Conservation (phyloP, 1,140 invertebrate genomes). For the Heterodera schachtii region DNA sequence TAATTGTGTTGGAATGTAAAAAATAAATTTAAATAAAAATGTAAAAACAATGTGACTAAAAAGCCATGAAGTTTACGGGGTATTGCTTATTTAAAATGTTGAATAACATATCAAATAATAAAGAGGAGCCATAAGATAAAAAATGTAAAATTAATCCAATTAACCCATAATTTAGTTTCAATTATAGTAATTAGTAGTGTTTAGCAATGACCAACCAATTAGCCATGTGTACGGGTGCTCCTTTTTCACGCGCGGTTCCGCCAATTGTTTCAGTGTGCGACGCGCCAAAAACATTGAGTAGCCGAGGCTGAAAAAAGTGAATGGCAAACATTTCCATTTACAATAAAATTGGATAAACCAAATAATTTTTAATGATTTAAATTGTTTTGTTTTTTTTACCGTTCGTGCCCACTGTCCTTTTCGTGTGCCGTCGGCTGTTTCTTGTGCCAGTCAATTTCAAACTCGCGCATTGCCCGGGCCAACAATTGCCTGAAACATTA, state of each 20-base stretch:
- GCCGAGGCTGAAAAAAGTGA: slow-evolving; percentile 9
- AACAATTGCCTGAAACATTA: slow-evolving; percentile 24
- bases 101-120: too few relatives aligned
- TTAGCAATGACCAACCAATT: slow-evolving; percentile 6
- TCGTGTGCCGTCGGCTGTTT: slow-evolving; percentile 12
- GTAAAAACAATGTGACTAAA: too few relatives aligned
- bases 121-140: too few relatives aligned
- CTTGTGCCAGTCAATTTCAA: slow-evolving; percentile 32
- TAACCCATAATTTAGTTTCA: too few relatives aligned
- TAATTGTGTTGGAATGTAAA: too few relatives aligned
- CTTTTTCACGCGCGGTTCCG: slow-evolving; percentile 31
- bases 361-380: slow-evolving; percentile 4
- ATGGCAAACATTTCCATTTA: background rate
- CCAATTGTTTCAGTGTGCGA: slow-evolving; percentile 24
- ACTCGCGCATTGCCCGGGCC: slow-evolving; percentile 41
- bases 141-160: too few relatives aligned
- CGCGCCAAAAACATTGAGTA: slow-evolving; percentile 34
- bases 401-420: slow-evolving; percentile 27
- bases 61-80: too few relatives aligned
- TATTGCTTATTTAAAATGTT: too few relatives aligned
- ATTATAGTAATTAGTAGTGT: too few relatives aligned
- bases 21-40: too few relatives aligned
- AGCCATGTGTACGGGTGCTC: slow-evolving; percentile 52
- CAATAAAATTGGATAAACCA: background rate
- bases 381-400: background rate